A percentile compares a stretch with the other conserved stretches of the same genome.
These are phyloP conservation scores for Montipora capricornis DNA, from an alignment of 64 coral and sea anemone genomes.

Conservation along the genomic window DNA sequence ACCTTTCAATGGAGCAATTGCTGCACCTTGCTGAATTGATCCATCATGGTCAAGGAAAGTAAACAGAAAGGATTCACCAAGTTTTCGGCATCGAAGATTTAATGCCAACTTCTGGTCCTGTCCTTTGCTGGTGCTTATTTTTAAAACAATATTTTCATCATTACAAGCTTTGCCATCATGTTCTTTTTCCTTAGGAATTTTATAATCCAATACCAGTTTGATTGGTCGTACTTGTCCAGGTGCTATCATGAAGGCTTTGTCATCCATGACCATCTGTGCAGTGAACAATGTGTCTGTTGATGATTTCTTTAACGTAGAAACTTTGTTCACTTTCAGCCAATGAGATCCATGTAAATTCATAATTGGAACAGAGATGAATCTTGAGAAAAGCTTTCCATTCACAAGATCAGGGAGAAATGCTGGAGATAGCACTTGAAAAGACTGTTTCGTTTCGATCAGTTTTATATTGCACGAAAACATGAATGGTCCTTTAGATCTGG, in stretches of 20 bases:
- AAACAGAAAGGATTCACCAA: slow-evolving; percentile 89
- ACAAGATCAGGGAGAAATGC: slow-evolving; percentile 92
- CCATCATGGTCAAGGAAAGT: slow-evolving; percentile 98
- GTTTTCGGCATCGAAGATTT: slow-evolving; percentile 76
- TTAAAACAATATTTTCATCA: slow-evolving; percentile 58
- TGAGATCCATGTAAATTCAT: slow-evolving; percentile 75
- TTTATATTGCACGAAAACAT: slow-evolving; percentile 73
- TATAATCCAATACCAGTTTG: slow-evolving; percentile 70
- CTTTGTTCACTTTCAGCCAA: slow-evolving; percentile 85
- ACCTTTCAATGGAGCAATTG: slow-evolving; percentile 75
- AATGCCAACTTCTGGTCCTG: slow-evolving; percentile 65
- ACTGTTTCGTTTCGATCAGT: slow-evolving; percentile 38
- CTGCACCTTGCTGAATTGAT: slow-evolving; percentile 92
- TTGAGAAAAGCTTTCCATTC: slow-evolving; percentile 82
- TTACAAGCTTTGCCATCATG: neutral
- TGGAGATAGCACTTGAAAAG: slow-evolving; percentile 68
- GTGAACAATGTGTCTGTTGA: slow-evolving; percentile 17
- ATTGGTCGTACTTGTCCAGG: slow-evolving; percentile 90
- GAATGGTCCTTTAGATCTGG: slow-evolving; percentile 78
- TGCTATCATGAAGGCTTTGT: slow-evolving; percentile 67
- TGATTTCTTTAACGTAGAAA: slow-evolving; percentile 34
- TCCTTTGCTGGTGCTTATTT: slow-evolving; percentile 66
- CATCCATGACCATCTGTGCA: slow-evolving; percentile 42
- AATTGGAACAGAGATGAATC: slow-evolving; percentile 69
- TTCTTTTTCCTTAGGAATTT: slow-evolving; percentile 32